These are phyloP conservation scores for Rapana venosa DNA, from an alignment of 2,888 invertebrate genomes.

Conservation along the genomic window DNA sequence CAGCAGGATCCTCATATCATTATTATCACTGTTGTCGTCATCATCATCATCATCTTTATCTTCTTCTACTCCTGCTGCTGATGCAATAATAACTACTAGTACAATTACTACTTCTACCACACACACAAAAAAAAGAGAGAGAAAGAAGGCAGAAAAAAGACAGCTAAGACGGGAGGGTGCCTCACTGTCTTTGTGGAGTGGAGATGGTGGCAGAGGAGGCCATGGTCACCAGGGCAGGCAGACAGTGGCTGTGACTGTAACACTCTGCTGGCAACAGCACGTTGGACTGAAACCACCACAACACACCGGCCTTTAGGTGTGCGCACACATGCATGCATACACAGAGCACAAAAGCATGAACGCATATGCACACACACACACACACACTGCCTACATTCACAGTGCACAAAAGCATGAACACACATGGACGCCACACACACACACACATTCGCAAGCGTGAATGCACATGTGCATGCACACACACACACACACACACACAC, in stretches of 20 bases:
- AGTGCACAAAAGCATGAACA: background rate
- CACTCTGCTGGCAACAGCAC: conserved; percentile 90
- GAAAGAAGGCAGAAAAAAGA: too few species aligned
- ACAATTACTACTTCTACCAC: conserved; percentile 46
- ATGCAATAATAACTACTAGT: too few species aligned
- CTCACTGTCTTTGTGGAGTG: conserved; percentile 68
- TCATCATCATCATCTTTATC: too few species aligned
- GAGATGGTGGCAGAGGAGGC: conserved; percentile 84
- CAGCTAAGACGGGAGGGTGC: conserved; percentile 22
- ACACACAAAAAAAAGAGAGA: conserved; percentile 48
- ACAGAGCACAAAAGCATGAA: background rate
- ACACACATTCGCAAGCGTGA: background rate
- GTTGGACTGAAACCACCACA: conserved; percentile 67
- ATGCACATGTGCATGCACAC: background rate
- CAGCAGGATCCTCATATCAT: too few species aligned
- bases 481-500: background rate
- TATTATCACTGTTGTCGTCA: too few species aligned
- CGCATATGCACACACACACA: background rate
- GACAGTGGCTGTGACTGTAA: conserved; percentile 88
- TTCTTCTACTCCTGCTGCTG: too few species aligned
- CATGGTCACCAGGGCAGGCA: conserved; percentile 89
- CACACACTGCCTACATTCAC: background rate
- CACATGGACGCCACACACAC: background rate
- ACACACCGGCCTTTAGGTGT: background rate
- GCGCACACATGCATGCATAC: background rate